These are phyloP conservation scores for Drosophila tsacasi DNA, from an alignment of 1,140 invertebrate genomes.

Conservation along the genomic window DNA sequence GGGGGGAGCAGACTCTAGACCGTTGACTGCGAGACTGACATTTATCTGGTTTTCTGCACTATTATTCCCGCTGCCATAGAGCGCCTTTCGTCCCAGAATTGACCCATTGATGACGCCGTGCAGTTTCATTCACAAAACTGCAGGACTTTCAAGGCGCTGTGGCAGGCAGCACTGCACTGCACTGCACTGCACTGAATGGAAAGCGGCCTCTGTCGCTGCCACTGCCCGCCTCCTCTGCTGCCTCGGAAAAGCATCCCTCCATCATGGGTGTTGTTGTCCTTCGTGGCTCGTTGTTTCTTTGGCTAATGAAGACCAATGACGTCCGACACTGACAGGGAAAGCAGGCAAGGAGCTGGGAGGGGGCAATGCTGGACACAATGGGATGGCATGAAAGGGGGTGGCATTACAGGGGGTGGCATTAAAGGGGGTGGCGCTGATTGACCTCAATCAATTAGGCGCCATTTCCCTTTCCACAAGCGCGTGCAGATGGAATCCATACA, in stretches of 20 bases:
- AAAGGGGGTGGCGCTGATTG: slow-evolving; percentile 20
- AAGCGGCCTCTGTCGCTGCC: background rate
- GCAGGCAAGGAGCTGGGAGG: too few species aligned
- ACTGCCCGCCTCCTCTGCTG: too few species aligned
- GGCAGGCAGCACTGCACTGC: background rate
- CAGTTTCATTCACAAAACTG: slow-evolving; percentile 75
- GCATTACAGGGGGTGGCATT: background rate
- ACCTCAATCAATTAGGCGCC: slow-evolving; percentile 61
- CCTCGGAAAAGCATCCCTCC: background rate
- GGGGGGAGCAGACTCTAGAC: background rate
- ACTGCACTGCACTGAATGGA: slow-evolving; percentile 32
- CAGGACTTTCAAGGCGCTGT: slow-evolving; percentile 60
- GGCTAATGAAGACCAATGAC: slow-evolving; percentile 64
- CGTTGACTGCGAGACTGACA: slow-evolving; percentile 6
- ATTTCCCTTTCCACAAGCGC: slow-evolving; percentile 34
- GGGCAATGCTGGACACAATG: background rate
- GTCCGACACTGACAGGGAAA: slow-evolving; percentile 20
- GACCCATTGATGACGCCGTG: slow-evolving; percentile 63
- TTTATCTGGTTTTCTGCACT: slow-evolving; percentile 16
- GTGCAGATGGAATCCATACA: slow-evolving; percentile 26
- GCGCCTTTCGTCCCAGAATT: slow-evolving; percentile 13
- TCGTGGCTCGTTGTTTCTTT: slow-evolving; percentile 4
- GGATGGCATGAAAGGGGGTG: background rate
- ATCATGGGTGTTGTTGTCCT: slow-evolving; percentile 5
- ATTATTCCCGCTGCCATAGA: slow-evolving; percentile 13